Base-by-base conservation (phyloP, 92 coral and sea anemone genomes). In the Porites evermanni region DNA sequence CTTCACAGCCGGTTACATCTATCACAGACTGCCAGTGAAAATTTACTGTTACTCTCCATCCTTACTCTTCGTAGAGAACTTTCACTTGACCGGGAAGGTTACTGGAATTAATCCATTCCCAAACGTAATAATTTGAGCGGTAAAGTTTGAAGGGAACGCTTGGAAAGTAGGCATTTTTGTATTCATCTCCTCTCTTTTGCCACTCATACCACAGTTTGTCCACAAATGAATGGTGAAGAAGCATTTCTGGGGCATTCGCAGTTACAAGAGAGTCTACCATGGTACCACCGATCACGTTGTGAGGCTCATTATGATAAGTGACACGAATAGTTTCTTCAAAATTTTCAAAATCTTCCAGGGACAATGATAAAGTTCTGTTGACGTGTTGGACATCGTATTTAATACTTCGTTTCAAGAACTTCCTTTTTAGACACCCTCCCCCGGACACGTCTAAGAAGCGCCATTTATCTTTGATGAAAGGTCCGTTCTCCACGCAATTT, bases 151-250 rank as follows among this genome's bases (percentile, higher is more conserved):
- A 38, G n/a, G 67, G 61, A 59, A 73, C 70, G 5, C 60, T 80
- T 18, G 83, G 74, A 53, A 83, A 91, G 81, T 84, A 96, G 4
- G 56, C 68, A 60, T 75, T 84, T 76, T 77, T 92, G 88, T 80
- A 87, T 17, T 67, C 80, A 2, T 85, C 77, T 0, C 95, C 93
- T 70, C 78, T 85, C 26, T 83, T 52, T 74, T 96, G 98, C 96
- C 94, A 96, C 68, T 87, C 75, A 59, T 86, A 63, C 98, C 98
- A 96, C n/a, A 96, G 79, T 68, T 91, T 94, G 86, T 96, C 98
- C 61, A 96, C 79, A 79, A 96, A 96, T 11, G 94, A 72, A 67
- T 96, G 98, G 52, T 96, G 98, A 16, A 94, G 86, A 53, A 84
- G 70, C 60, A 96, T 80, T 85, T 94, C 98, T 0, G 98, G 98